Evolutionary conservation across 2,888 invertebrate genomes (phyloP), one percentile per base, ranked within the genome.

Genomic region (Andrena bucephala): DNA sequence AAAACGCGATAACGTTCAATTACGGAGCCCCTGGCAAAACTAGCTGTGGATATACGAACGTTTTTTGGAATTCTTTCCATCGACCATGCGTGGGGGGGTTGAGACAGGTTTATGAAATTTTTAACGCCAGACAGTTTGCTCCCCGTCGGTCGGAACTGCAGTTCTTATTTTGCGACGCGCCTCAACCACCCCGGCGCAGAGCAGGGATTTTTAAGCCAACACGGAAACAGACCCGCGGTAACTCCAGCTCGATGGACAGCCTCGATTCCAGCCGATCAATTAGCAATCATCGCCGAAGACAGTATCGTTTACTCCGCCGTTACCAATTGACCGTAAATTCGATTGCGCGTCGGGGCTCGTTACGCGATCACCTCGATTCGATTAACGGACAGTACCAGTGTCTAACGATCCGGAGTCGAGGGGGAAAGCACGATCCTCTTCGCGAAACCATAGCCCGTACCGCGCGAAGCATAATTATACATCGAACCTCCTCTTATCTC

Each of bases 351-450:
- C 87, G 85, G 85, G 81, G 79, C 88, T 90, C 86, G 86, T 90
- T 89, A 89, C 87, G 63, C 88, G 91, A 90, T 89, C 87, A 87
- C 88, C 88, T 85, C 89, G 89, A 89, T 89, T 89, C 87, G 89
- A 88, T 89, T 87, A 85, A 85, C 85, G 79, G 85, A 87, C 85
- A 85, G 89, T 87, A 81, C 82, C 42, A 83, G 80, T 83, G 83
- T 78, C 81, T 87, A 83, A 85, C 85, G 85, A 84, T 86, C 88
- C 68, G 72, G 81, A 83, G 83, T 85, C 79, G 85, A 81, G 75
- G 69, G 69, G 86, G 86, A 84, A 84, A 85, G 82, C 68, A 69
- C 80, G 75, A 84, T 77, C 71, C 77, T 68, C 69, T 77, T 87
- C 81, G 74, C 81, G 83, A 84, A 83, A 69, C 59, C 48, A 63